Evolutionary conservation across 2,113 vertebrate genomes (phyloP).

Genomic region (Barbus barbus): DNA sequence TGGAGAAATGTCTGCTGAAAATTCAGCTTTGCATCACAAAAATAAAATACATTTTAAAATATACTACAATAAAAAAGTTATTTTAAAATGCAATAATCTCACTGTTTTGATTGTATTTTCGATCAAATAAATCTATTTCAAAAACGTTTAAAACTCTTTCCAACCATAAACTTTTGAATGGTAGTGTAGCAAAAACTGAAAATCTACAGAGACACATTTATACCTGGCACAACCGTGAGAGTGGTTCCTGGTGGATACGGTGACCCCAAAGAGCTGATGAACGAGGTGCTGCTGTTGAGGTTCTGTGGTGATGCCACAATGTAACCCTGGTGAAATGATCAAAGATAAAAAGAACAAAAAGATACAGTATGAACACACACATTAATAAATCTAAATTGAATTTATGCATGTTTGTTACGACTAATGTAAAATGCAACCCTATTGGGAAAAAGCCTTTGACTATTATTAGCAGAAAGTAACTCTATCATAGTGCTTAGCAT

Average conservation of each 20-base stretch:
- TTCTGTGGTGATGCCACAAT: slow-evolving; percentile 79
- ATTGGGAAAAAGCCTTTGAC: not conserved
- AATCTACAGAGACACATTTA: not conserved
- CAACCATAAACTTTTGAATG: not conserved
- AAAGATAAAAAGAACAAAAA: not conserved
- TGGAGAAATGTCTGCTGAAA: not conserved
- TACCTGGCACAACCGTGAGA: slow-evolving; percentile 84
- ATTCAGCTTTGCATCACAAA: not conserved
- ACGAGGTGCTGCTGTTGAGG: slow-evolving; percentile 76
- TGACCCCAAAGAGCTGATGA: slow-evolving; percentile 79
- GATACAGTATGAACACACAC: not conserved
- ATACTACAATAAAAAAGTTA: not conserved
- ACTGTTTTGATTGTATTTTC: not conserved
- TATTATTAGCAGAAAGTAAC: not conserved
- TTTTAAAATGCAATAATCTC: not conserved
- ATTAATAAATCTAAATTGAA: not conserved
- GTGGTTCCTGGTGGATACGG: slow-evolving; percentile 82
- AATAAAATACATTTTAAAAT: not conserved
- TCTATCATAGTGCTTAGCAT: not conserved
- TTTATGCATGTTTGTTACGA: not conserved
- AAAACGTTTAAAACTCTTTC: not conserved
- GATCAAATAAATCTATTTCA: not conserved
- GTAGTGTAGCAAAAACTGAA: too few relatives aligned
- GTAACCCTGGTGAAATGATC: slow-evolving; percentile 78
- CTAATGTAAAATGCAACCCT: not conserved